phyloP scores from a whole-genome alignment of 1,140 invertebrate species.

The Heliothis subflexa region DNA sequence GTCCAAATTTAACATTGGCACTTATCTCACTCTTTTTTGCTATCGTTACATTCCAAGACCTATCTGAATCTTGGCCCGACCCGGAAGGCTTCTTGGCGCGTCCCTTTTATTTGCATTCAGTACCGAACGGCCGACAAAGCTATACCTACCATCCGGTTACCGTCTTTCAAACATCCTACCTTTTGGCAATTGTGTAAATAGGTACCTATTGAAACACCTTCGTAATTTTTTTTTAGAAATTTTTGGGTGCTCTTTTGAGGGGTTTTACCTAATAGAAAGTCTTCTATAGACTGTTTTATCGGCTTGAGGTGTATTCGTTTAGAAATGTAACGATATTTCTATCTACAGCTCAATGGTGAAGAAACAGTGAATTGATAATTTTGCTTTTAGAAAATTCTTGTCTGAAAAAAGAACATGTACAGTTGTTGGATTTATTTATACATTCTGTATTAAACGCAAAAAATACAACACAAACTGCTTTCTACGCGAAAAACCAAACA shows the following conservation, averaged over 20 bases:
- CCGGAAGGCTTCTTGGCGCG: slow-evolving; percentile 6
- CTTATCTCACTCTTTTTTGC: neutral
- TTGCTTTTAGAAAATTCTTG: no score
- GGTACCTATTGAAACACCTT: slow-evolving; percentile 10
- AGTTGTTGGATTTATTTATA: no score
- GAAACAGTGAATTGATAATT: no score
- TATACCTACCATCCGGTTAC: neutral
- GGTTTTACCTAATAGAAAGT: neutral
- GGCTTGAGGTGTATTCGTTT: no score
- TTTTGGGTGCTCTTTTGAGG: neutral
- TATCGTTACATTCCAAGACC: neutral
- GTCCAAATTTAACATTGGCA: no score
- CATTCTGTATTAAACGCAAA: no score
- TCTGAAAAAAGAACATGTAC: no score
- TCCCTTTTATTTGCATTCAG: slow-evolving; percentile 33
- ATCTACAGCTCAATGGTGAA: no score
- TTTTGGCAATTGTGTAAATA: neutral
- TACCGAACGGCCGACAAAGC: slow-evolving; percentile 1
- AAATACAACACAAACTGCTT: no score
- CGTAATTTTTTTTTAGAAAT: slow-evolving; percentile 7
- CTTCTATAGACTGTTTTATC: neutral
- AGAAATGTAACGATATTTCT: no score
- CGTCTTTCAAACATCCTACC: slow-evolving; percentile 7
- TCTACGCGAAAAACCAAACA: no score
- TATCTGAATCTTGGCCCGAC: slow-evolving; percentile 17